Conservation (phyloP, 2,888 invertebrate genomes). For the Aporophyla lueneburgensis region DNA sequence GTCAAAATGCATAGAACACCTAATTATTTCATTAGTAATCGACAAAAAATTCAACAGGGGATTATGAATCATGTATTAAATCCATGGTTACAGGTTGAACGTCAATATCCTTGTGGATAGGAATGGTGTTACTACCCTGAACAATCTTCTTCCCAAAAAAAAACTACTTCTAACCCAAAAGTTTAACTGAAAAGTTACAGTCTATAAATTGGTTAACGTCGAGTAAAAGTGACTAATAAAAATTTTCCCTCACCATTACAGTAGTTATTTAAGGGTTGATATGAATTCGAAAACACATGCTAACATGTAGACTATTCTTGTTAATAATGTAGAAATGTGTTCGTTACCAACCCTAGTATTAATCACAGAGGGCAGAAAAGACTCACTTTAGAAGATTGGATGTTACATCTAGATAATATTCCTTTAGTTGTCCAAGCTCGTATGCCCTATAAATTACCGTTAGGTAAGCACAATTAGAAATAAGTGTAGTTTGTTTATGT, state of each 20-base stretch:
- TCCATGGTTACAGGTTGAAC: too few relatives aligned
- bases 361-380: conserved; percentile 33
- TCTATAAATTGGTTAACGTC: too few relatives aligned
- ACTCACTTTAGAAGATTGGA: conserved; percentile 55
- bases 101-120: too few relatives aligned
- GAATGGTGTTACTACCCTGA: too few relatives aligned
- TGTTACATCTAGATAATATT: conserved; percentile 44
- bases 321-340: conserved; percentile 38
- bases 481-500: neutral
- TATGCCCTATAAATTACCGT: conserved; percentile 50
- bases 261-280: neutral
- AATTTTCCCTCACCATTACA: conserved; percentile 8
- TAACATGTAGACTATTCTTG: conserved; percentile 9
- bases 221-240: too few relatives aligned
- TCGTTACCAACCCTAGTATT: conserved; percentile 13
- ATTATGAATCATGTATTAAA: too few relatives aligned
- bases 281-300: conserved; percentile 29
- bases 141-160: too few relatives aligned
- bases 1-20: too few relatives aligned
- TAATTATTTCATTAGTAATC: too few relatives aligned
- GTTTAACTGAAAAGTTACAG: too few relatives aligned
- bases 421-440: conserved; percentile 50
- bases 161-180: too few relatives aligned
- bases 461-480: conserved; percentile 17
- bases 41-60: too few relatives aligned